Conservation (phyloP, 1,140 invertebrate species). For the Drosophila sturtevanti region DNA sequence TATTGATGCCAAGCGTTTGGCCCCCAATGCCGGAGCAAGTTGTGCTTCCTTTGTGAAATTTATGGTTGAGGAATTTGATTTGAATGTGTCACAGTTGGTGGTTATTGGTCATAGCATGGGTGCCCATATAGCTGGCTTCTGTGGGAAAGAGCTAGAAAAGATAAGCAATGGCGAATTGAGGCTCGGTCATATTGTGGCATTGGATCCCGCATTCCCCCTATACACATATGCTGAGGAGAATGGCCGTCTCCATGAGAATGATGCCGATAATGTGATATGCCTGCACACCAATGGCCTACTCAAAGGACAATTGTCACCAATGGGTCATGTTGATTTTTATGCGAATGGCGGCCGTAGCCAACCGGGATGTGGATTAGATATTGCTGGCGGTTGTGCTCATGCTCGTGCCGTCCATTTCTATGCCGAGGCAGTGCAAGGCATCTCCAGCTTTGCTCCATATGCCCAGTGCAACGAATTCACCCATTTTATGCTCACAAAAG, state of each 20-base stretch:
- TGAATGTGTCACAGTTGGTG: slow-evolving; percentile 28
- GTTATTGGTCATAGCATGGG: slow-evolving; percentile 72
- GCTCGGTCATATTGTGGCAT: slow-evolving; percentile 68
- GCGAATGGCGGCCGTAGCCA: slow-evolving; percentile 83
- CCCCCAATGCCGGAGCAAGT: slow-evolving; percentile 13
- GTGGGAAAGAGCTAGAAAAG: slow-evolving; percentile 49
- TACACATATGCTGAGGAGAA: slow-evolving; percentile 24
- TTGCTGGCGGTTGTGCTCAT: slow-evolving; percentile 80
- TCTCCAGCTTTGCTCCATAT: slow-evolving; percentile 28
- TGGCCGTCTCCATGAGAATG: slow-evolving; percentile 83
- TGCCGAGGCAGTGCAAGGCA: slow-evolving; percentile 65
- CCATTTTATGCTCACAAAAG: not conserved
- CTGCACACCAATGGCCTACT: slow-evolving; percentile 86
- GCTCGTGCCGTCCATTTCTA: slow-evolving; percentile 76
- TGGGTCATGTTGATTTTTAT: slow-evolving; percentile 85
- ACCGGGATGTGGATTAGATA: slow-evolving; percentile 83
- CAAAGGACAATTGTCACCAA: slow-evolving; percentile 82
- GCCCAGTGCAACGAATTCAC: slow-evolving; percentile 17
- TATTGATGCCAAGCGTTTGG: slow-evolving; percentile 82
- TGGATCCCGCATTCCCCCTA: slow-evolving; percentile 78
- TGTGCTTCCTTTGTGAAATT: slow-evolving; percentile 46
- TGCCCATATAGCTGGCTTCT: slow-evolving; percentile 82
- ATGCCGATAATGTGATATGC: slow-evolving; percentile 86
- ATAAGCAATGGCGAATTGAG: slow-evolving; percentile 29
- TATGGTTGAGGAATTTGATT: slow-evolving; percentile 23